Conservation (phyloP, 2,888 invertebrate species). For the Tethea ocularis region DNA sequence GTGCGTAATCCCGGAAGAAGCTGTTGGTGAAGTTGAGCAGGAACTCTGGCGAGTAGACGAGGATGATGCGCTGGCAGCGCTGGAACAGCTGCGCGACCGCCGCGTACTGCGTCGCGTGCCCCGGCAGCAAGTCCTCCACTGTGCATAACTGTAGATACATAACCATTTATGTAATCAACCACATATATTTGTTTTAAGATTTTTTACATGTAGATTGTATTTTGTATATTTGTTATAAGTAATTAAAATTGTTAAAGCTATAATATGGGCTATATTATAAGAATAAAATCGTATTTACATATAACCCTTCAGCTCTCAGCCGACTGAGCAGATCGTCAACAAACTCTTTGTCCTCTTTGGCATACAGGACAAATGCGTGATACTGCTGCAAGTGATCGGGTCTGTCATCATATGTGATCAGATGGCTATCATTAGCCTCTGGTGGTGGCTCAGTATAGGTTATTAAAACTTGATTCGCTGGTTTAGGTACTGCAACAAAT, state of each 20-base stretch:
- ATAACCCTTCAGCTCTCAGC: slow-evolving; percentile 86
- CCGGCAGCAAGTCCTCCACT: slow-evolving; percentile 89
- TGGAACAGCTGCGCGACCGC: slow-evolving; percentile 89
- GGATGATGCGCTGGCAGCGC: slow-evolving; percentile 90
- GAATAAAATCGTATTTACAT: slow-evolving; percentile 67
- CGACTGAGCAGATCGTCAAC: slow-evolving; percentile 85
- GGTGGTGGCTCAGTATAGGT: not conserved
- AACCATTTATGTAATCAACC: no score
- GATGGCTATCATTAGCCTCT: slow-evolving; percentile 29
- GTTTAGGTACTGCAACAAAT: not conserved
- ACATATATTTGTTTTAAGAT: no score
- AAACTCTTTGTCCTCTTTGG: slow-evolving; percentile 88
- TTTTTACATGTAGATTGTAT: no score
- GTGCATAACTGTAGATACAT: slow-evolving; percentile 85
- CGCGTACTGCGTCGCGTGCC: slow-evolving; percentile 87
- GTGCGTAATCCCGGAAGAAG: slow-evolving; percentile 92
- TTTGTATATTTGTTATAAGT: no score
- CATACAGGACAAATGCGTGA: slow-evolving; percentile 91
- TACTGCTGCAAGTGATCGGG: slow-evolving; percentile 84
- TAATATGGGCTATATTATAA: slow-evolving; percentile 15
- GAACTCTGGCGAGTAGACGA: slow-evolving; percentile 91
- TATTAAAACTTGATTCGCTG: not conserved
- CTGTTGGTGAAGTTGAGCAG: slow-evolving; percentile 88
- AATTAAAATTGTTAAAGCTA: no score
- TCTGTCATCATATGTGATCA: slow-evolving; percentile 82